phyloP scores from a whole-genome alignment of 2,888 invertebrate species.

The Tetanocera ferruginea region DNA sequence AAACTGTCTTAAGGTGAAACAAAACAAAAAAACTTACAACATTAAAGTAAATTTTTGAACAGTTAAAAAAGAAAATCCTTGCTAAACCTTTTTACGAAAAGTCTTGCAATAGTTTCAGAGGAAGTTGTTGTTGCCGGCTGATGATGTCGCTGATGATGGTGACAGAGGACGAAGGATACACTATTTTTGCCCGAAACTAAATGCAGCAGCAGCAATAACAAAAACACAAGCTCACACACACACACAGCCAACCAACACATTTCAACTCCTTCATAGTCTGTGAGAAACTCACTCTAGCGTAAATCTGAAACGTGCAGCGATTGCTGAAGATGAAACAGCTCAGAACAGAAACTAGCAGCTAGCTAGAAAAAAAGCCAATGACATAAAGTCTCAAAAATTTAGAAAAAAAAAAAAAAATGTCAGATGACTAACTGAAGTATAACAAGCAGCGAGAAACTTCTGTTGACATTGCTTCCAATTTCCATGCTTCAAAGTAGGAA shows the following conservation, averaged over 20 bases:
- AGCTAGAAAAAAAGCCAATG: neutral
- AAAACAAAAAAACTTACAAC: neutral
- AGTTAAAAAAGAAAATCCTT: neutral
- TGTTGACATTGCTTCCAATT: conserved; percentile 9
- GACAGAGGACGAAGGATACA: neutral
- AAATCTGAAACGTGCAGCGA: conserved; percentile 10
- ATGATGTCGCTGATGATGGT: conserved; percentile 2
- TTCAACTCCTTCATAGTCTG: neutral
- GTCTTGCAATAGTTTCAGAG: neutral
- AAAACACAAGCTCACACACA: too few relatives aligned
- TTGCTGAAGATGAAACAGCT: neutral
- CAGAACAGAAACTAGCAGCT: too few relatives aligned
- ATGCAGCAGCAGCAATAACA: neutral
- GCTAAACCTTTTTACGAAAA: neutral
- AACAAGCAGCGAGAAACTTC: neutral
- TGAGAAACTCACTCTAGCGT: neutral
- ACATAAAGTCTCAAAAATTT: neutral
- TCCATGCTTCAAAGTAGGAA: neutral
- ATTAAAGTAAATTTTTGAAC: neutral
- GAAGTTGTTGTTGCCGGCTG: neutral
- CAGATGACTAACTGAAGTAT: neutral
- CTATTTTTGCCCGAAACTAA: neutral
- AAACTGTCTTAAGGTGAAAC: too few relatives aligned
- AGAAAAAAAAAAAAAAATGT: neutral
- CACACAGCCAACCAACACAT: neutral